Conservation (phyloP, 2,888 invertebrate genomes). For the Caradrina clavipalpis region DNA sequence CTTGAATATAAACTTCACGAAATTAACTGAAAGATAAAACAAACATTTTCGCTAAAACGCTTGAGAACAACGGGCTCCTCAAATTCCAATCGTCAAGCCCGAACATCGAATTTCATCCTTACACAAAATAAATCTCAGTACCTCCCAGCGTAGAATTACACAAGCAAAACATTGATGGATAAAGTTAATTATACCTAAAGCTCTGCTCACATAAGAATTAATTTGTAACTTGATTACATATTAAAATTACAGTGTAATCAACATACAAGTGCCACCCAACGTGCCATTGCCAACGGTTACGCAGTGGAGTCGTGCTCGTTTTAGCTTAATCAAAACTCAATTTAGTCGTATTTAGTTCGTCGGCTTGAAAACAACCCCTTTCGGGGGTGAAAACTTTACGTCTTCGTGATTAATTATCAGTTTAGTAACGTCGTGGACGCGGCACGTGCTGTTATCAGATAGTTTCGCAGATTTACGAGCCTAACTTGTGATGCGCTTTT, state of each 20-base stretch:
- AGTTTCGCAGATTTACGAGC: constrained; percentile 60
- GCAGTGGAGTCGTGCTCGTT: constrained; percentile 55
- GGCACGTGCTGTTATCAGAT: constrained; percentile 61
- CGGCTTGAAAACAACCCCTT: constrained; percentile 75
- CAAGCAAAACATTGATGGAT: constrained; percentile 46
- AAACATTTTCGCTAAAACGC: neutral
- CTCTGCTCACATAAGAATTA: constrained; percentile 55
- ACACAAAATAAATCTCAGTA: constrained; percentile 29
- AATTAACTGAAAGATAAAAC: neutral
- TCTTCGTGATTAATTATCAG: constrained; percentile 77
- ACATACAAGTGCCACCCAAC: constrained; percentile 63
- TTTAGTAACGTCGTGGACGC: constrained; percentile 61
- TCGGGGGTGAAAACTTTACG: constrained; percentile 75
- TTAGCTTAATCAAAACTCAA: constrained; percentile 80
- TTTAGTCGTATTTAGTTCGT: constrained; percentile 77
- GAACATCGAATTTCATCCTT: constrained; percentile 15
- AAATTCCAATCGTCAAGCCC: constrained; percentile 9
- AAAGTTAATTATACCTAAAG: constrained; percentile 59
- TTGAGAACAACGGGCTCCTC: neutral
- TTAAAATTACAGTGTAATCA: constrained; percentile 66
- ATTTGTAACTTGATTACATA: constrained; percentile 62
- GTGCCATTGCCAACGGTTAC: constrained; percentile 72
- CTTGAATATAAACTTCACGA: neutral
- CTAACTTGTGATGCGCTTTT: constrained; percentile 59
- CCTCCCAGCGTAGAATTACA: constrained; percentile 33